These are phyloP conservation scores for Lasioglossum figueresi DNA, from an alignment of 2,888 invertebrate species.

Conservation along the genomic window DNA sequence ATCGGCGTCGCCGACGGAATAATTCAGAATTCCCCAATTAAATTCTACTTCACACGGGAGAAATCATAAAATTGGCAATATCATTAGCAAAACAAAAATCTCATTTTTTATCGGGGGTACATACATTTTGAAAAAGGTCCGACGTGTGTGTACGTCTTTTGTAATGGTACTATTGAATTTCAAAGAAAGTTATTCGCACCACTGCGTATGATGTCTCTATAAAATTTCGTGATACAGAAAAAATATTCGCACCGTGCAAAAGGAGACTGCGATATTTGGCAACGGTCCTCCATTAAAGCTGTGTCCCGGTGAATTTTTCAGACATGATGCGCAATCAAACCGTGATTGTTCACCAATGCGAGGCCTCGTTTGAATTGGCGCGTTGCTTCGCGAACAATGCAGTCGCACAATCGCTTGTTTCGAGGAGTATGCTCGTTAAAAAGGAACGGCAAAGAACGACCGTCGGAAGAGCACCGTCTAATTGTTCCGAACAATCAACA, in stretches of 20 bases:
- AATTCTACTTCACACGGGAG: not conserved
- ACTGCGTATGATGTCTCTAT: too few species aligned
- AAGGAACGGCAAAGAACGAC: not conserved
- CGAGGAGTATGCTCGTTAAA: slow-evolving; percentile 2
- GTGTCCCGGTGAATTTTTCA: slow-evolving; percentile 5
- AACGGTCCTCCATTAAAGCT: not conserved
- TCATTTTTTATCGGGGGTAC: too few species aligned
- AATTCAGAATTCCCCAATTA: not conserved
- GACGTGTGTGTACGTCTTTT: not conserved
- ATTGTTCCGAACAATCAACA: slow-evolving; percentile 4
- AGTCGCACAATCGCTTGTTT: slow-evolving; percentile 5
- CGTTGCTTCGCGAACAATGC: slow-evolving; percentile 4
- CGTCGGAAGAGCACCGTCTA: not conserved
- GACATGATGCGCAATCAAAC: slow-evolving; percentile 18
- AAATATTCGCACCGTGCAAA: not conserved
- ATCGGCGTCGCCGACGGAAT: not conserved
- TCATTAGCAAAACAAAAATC: too few species aligned
- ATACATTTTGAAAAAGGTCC: not conserved
- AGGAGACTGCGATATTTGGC: not conserved
- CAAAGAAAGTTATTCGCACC: too few species aligned
- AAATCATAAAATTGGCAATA: not conserved
- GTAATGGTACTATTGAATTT: not conserved
- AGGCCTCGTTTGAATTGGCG: not conserved
- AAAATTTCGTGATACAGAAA: not conserved
- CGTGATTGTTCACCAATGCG: slow-evolving; percentile 13